Evolutionary conservation across 1,140 invertebrate species (phyloP).

Genomic region (Rhagoletis zephyria): DNA sequence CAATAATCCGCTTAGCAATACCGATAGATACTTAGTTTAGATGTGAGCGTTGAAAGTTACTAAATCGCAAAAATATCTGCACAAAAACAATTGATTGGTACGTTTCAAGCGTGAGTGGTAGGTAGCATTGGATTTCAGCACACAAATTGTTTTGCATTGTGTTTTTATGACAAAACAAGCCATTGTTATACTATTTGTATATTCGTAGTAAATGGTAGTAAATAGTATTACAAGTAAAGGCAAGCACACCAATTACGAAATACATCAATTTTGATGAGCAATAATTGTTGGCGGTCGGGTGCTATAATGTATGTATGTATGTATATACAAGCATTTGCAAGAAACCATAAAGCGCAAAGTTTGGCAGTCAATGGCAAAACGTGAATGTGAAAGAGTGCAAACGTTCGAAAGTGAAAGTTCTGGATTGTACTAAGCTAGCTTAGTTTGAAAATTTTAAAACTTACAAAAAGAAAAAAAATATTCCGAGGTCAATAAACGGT

Average conservation of each 20-base stretch:
- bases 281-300: neutral
- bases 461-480: no score
- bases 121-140: neutral
- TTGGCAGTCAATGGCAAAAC: neutral
- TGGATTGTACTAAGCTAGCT: neutral
- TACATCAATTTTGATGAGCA: constrained; percentile 12
- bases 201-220: neutral
- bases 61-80: neutral
- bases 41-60: neutral
- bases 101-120: neutral
- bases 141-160: neutral
- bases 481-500: no score
- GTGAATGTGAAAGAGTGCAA: neutral
- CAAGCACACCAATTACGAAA: neutral
- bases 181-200: neutral
- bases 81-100: constrained; percentile 5
- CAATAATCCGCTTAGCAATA: neutral
- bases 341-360: neutral
- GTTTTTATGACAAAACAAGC: neutral
- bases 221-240: neutral
- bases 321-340: neutral
- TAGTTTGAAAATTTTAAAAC: no score
- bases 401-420: neutral
- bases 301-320: neutral
- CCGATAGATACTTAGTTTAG: neutral